These are phyloP conservation scores for Periphyllus acericola DNA, from an alignment of 2,888 invertebrate genomes.

Conservation along the genomic window DNA sequence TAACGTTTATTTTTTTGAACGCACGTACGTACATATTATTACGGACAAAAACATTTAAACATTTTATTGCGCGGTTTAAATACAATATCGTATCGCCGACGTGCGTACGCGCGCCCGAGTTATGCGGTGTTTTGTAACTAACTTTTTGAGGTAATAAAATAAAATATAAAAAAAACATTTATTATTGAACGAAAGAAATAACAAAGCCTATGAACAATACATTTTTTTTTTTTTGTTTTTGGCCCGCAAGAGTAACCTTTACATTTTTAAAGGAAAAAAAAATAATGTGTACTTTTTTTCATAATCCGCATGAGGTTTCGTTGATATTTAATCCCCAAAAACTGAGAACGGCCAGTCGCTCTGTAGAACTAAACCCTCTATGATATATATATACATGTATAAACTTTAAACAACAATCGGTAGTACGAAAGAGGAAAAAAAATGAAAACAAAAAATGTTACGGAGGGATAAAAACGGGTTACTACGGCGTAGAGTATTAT, in stretches of 20 bases:
- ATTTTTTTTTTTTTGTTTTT: not conserved
- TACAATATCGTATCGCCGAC: not conserved
- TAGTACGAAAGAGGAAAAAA: conserved; percentile 29
- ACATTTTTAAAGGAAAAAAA: conserved; percentile 1
- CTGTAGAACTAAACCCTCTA: conserved; percentile 21
- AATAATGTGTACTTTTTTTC: not conserved
- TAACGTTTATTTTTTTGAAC: not conserved
- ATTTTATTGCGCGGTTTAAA: not conserved
- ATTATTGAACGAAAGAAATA: conserved; percentile 36
- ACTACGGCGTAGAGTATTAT: conserved; percentile 20
- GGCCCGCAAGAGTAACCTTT: conserved; percentile 31
- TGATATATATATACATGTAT: no score
- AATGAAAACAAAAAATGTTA: conserved; percentile 18
- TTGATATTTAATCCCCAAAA: conserved; percentile 42
- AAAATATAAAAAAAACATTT: conserved; percentile 29
- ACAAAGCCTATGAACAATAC: conserved; percentile 37
- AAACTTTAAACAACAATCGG: conserved; percentile 50
- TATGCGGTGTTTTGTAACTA: not conserved
- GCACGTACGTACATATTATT: not conserved
- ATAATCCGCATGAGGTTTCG: conserved; percentile 31
- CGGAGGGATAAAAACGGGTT: not conserved
- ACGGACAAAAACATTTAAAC: no score
- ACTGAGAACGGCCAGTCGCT: conserved; percentile 38
- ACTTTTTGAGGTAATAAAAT: conserved; percentile 29
- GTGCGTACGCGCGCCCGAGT: not conserved